Conservation (phyloP, 35 echinoderm and acorn worm species). For the Heliocidaris tuberculata region DNA sequence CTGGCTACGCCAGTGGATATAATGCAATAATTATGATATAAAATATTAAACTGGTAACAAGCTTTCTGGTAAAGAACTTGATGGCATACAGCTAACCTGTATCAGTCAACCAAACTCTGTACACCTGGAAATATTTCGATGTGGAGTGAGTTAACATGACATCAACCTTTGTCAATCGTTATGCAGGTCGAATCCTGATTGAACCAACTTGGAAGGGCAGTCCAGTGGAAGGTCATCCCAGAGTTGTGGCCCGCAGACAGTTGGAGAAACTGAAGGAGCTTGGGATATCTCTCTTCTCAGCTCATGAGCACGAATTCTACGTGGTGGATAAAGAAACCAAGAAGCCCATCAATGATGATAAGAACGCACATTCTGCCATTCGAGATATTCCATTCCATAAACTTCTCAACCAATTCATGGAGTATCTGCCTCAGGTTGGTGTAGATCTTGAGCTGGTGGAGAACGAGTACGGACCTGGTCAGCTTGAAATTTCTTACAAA, state of each 20-base stretch:
- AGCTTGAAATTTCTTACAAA: constrained; percentile 56
- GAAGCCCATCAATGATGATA: constrained; percentile 2
- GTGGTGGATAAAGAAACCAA: constrained; percentile 21
- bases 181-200: constrained; percentile 48
- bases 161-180: not conserved
- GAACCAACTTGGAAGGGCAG: constrained; percentile 48
- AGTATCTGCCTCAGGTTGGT: constrained; percentile 31
- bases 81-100: too few relatives aligned
- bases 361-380: not conserved
- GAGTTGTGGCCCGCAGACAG: constrained; percentile 40
- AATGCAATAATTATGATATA: too few relatives aligned
- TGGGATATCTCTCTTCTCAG: constrained; percentile 42
- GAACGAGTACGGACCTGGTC: constrained; percentile 53
- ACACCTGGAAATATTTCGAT: too few relatives aligned
- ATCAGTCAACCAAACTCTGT: too few relatives aligned
- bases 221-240: not conserved
- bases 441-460: constrained; percentile 58
- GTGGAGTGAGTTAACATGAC: too few relatives aligned
- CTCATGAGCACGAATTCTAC: constrained; percentile 46
- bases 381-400: not conserved
- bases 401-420: not conserved
- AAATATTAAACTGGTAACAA: too few relatives aligned
- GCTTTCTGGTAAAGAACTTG: too few relatives aligned
- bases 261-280: constrained; percentile 26
- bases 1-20: too few relatives aligned